Base-by-base conservation (phyloP, 2,113 vertebrate genomes). In the Phoxinus phoxinus region DNA sequence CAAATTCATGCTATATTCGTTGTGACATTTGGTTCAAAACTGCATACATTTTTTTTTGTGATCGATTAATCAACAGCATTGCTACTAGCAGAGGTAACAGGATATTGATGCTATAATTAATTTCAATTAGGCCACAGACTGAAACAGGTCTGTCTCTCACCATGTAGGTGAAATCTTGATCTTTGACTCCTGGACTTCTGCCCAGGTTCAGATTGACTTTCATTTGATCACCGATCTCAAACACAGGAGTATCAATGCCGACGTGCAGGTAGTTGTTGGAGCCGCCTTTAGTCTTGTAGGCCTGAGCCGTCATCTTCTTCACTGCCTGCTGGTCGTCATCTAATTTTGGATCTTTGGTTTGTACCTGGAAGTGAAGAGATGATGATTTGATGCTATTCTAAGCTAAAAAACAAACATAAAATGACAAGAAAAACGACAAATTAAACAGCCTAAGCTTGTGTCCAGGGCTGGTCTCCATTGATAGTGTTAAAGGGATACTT, bases 261-360 rank as follows among this genome's bases (percentile, higher is more conserved):
- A 94, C 86, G 58, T 94, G 90, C 41, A 94, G 63, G 41, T 89
- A 93, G 81, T 93, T 94, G 2, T 58, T 81, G 7, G 89, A 91
- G 9, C 11, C n/a, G 5, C 17, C 2, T 51, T 89, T 86, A 41
- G 92, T 88, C 0, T n/a, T 10, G 35, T 94, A 94, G 1, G 93
- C 83, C 84, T 69, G 37, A 1, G 89, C 91, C 0, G 17, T 90
- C 91, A 94, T 91, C 0, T 0, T 71, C 46, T 85, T 87, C 27
- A n/a, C 71, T 3, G 91, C 93, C 48, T 93, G 93, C 15, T 89
- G 88, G 0, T 74, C 71, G 4, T 84, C 17, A 6, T 1, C 6
- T 32, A 92, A 69, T 2, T 23, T 48, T 8, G 84, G 1, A 5
- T 48, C 85, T 10, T 84, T 75, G 0, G 92, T 95, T 80, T 51